phyloP scores from a whole-genome alignment of 1,140 invertebrate species.

The Elysia chlorotica region DNA sequence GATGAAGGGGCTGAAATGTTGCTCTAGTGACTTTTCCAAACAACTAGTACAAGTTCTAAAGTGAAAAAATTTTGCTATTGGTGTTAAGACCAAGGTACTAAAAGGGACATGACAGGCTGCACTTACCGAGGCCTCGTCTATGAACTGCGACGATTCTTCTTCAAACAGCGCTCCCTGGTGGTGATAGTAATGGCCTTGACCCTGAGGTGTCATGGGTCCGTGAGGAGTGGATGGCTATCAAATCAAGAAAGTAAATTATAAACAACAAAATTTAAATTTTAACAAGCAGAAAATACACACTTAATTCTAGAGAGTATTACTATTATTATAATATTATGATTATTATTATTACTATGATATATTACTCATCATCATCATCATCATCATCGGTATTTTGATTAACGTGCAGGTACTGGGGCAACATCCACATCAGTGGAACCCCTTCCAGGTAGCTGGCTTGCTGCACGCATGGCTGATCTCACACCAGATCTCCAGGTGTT shows the following conservation, averaged over 20 bases:
- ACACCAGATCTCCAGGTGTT: no score
- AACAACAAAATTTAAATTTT: no score
- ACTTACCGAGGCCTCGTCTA: slow-evolving; percentile 27
- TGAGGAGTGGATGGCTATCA: background rate
- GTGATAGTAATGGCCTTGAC: slow-evolving; percentile 17
- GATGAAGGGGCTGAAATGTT: background rate
- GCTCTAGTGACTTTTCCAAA: background rate
- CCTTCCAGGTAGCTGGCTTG: no score
- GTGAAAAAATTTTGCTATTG: background rate
- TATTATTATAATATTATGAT: background rate
- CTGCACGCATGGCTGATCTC: no score
- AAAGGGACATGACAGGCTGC: no score
- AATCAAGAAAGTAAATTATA: background rate
- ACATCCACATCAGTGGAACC: no score
- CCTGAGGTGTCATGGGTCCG: slow-evolving; percentile 7
- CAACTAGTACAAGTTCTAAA: background rate
- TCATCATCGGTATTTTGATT: background rate
- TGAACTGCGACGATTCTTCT: slow-evolving; percentile 26
- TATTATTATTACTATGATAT: background rate
- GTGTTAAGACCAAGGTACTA: no score
- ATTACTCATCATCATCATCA: background rate
- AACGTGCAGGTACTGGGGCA: background rate
- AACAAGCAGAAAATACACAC: no score
- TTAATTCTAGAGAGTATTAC: no score
- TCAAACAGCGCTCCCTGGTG: slow-evolving; percentile 19